Evolutionary conservation across 2,888 invertebrate genomes (phyloP).

Genomic region (Rhaphigaster nebulosa): DNA sequence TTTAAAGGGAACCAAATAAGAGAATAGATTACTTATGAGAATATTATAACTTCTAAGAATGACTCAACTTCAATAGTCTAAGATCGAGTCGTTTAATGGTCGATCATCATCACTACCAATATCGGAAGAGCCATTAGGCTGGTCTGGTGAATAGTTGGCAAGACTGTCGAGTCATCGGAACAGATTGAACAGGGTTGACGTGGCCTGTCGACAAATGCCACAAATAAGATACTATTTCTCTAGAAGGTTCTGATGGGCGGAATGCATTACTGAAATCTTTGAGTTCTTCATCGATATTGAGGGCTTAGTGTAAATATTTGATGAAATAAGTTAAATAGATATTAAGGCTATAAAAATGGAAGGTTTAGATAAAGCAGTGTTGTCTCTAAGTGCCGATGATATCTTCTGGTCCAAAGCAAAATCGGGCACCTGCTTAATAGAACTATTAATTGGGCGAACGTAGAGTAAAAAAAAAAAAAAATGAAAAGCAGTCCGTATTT

Average conservation of each 20-base stretch:
- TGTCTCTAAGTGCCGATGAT: background rate
- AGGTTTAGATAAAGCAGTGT: too few relatives aligned
- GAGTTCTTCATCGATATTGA: background rate
- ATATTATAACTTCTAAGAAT: background rate
- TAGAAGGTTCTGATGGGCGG: background rate
- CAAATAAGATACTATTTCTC: conserved; percentile 1
- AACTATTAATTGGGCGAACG: background rate
- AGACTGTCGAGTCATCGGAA: conserved; percentile 19
- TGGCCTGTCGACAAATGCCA: background rate
- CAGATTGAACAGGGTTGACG: background rate
- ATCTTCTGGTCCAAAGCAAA: background rate
- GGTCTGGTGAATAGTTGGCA: conserved; percentile 9
- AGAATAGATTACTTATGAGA: background rate
- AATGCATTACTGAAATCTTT: background rate
- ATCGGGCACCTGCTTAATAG: background rate
- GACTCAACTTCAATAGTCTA: background rate
- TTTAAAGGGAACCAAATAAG: background rate
- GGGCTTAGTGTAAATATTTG: background rate
- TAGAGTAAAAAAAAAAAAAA: too few relatives aligned
- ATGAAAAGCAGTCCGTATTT: too few relatives aligned
- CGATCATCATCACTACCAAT: background rate
- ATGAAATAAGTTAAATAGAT: background rate
- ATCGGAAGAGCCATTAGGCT: conserved; percentile 14
- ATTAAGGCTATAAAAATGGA: background rate
- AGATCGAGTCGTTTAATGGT: background rate